Base-by-base conservation (phyloP, 2,113 vertebrate genomes). In the Oncorhynchus nerka region DNA sequence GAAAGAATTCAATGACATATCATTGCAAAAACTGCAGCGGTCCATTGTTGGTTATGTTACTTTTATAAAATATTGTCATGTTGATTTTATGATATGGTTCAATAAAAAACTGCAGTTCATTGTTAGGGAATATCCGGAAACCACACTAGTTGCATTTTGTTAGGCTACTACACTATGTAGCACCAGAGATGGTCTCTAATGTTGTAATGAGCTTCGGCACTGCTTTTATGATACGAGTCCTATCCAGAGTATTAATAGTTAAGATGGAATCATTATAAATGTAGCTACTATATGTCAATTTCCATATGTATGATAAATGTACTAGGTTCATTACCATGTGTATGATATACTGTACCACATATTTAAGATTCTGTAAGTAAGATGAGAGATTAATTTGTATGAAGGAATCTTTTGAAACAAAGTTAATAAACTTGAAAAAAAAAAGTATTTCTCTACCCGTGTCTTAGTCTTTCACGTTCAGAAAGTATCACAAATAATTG, bases 1-100 rank as follows among this genome's bases (percentile, higher is more conserved):
- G 59, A 22, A 22, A 61, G 2, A 20, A 24, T 62, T 22, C 7
- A 3, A 15, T 69, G 19, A 48, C 68, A 45, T 22, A 49, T 70
- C 55, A 67, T 66, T 72, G 48, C 26, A 71, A 20, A 75, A 75
- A 24, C 4, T 84, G 70, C 77, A 83, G 75, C 68, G 12, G 51
- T 55, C 51, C 4, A 19, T 55, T 55, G 51, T 19, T 55, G 16
- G 4, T 55, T 15, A 55, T 55, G 51, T 19, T 24, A 84, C 82
- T 73, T 59, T 48, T 79, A 62, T 80, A 74, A 79, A 45, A 69
- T 72, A 66, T 79, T 83, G 34, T 34, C 6, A 34, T 45, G 8
- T 84, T 81, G 28, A 80, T 78, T 82, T 83, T 75, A 74, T 73
- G 12, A 22, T 34, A 16, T 67, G 34, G 64, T 79, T 75, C 84